Evolutionary conservation across 2,888 invertebrate species (phyloP).

Genomic region (Oscheius sp.): DNA sequence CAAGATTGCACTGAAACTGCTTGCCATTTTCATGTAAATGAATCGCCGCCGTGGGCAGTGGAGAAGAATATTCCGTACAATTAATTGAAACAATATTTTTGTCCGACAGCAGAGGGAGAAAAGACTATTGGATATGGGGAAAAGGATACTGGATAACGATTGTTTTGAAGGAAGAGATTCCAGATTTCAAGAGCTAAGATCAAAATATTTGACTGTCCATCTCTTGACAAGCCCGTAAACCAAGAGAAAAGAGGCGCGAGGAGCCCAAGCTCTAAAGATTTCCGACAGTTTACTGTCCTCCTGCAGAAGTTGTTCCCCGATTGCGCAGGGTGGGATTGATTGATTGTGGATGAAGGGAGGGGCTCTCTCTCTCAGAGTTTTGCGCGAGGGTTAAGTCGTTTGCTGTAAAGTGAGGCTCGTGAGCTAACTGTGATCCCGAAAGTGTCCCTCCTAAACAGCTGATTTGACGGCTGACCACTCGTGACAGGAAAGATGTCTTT

Average conservation of each 20-base stretch:
- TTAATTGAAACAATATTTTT: background rate
- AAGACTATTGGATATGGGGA: background rate
- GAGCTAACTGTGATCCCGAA: conserved; percentile 35
- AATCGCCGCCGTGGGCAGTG: too few relatives aligned
- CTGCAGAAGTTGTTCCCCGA: background rate
- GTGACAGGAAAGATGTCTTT: conserved; percentile 29
- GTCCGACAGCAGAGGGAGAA: background rate
- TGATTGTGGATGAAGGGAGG: conserved; percentile 4
- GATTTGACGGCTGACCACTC: conserved; percentile 35
- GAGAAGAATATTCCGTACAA: background rate
- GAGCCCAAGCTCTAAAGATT: background rate
- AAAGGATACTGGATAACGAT: background rate
- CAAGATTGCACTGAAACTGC: conserved; percentile 5
- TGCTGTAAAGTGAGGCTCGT: conserved; percentile 34
- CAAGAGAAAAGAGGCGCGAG: background rate
- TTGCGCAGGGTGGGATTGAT: conserved; percentile 28
- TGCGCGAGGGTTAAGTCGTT: conserved; percentile 22
- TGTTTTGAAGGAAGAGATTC: conserved; percentile 9
- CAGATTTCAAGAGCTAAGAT: conserved; percentile 29
- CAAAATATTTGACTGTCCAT: conserved; percentile 40
- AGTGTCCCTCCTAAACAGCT: conserved; percentile 34
- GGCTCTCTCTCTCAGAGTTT: background rate
- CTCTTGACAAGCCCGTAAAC: conserved; percentile 4
- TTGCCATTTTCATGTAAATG: too few relatives aligned
- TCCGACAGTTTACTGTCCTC: background rate